phyloP scores from a whole-genome alignment of 1,140 invertebrate genomes.

The Contarinia nasturtii region DNA sequence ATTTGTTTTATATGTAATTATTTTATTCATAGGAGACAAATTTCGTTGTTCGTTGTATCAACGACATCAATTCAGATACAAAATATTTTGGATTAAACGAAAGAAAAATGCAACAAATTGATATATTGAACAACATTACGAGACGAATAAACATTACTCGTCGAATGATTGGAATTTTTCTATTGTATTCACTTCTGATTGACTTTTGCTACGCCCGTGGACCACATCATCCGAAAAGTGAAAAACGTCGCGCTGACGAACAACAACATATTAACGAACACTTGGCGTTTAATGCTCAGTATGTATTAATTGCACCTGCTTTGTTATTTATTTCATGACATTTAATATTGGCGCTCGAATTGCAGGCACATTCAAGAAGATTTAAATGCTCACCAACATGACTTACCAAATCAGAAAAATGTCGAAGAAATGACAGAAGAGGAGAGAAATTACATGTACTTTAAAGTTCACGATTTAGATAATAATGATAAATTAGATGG shows the following conservation, averaged over 20 bases:
- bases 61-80: too few species aligned
- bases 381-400: conserved; percentile 18
- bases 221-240: conserved; percentile 45
- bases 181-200: too few species aligned
- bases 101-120: too few species aligned
- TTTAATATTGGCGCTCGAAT: not conserved
- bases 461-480: conserved; percentile 36
- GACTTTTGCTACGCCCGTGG: conserved; percentile 22
- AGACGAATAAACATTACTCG: too few species aligned
- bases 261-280: conserved; percentile 37
- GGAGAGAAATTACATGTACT: conserved; percentile 41
- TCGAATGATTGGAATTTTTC: too few species aligned
- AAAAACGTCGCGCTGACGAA: conserved; percentile 7
- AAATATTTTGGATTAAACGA: too few species aligned
- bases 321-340: conserved; percentile 19
- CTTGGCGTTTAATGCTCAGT: conserved; percentile 45
- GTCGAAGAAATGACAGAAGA: conserved; percentile 41
- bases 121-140: too few species aligned
- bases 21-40: not conserved
- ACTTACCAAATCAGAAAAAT: conserved; percentile 24
- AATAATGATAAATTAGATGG: conserved; percentile 60
- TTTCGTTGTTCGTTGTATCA: too few species aligned
- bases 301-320: conserved; percentile 11
- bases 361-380: conserved; percentile 35
- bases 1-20: conserved; percentile 1